A percentile compares a stretch with the other conserved stretches of the same genome.
These are phyloP conservation scores for Phrynosoma blainvillii DNA, from an alignment of 2,113 vertebrate genomes.

Conservation along the genomic window DNA sequence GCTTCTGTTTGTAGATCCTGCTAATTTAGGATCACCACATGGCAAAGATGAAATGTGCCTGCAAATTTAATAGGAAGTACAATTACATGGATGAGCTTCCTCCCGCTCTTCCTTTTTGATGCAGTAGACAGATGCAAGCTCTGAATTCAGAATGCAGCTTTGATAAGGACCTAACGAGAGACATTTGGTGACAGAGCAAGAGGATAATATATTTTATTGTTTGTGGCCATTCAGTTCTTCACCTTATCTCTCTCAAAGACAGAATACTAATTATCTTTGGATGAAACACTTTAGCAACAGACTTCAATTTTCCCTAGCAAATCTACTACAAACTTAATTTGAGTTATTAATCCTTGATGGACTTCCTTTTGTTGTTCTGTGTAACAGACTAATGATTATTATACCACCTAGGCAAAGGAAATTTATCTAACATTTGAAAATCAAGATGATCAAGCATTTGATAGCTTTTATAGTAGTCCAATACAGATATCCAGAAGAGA, in stretches of 20 bases:
- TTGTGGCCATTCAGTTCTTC: conserved; percentile 51
- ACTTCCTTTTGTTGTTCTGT: conserved; percentile 63
- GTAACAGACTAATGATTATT: conserved; percentile 59
- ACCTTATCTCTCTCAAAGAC: conserved; percentile 44
- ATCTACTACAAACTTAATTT: conserved; percentile 56
- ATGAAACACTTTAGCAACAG: conserved; percentile 64
- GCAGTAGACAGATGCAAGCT: conserved; percentile 38
- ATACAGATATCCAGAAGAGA: conserved; percentile 25
- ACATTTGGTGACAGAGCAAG: conserved; percentile 41
- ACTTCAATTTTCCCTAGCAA: conserved; percentile 60
- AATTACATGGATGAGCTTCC: conserved; percentile 24
- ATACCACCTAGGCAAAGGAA: conserved; percentile 53
- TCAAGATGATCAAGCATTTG: conserved; percentile 14
- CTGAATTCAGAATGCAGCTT: conserved; percentile 15
- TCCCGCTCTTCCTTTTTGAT: conserved; percentile 23
- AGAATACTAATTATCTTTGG: conserved; percentile 55
- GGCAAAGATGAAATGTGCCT: conserved; percentile 51
- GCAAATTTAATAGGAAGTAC: conserved; percentile 45
- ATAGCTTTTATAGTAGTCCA: conserved; percentile 29
- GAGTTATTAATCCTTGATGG: conserved; percentile 60
- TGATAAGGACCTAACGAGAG: conserved; percentile 36
- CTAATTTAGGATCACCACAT: conserved; percentile 32
- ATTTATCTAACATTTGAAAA: conserved; percentile 34
- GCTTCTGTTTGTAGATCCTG: conserved; percentile 26
- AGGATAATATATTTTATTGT: conserved; percentile 43